A percentile compares a stretch with the other conserved stretches of the same genome.
phyloP scores from a whole-genome alignment of 2,888 invertebrate species.

The Dryocosmus kuriphilus region DNA sequence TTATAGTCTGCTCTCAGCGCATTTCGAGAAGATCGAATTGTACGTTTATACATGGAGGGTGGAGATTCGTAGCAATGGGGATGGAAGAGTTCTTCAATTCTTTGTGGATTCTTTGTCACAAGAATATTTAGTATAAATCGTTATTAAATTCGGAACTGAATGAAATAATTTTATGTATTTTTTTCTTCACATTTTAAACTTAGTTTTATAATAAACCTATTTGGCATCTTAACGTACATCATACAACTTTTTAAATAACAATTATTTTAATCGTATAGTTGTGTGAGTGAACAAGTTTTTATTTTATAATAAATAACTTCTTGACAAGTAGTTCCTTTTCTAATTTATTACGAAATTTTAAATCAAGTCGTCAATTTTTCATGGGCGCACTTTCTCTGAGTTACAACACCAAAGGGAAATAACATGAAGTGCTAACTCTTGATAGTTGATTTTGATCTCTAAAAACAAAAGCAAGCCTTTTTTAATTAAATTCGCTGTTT shows the following conservation, averaged over 20 bases:
- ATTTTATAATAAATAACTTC: background rate
- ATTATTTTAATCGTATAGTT: background rate
- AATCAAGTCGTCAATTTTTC: background rate
- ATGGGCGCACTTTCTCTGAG: background rate
- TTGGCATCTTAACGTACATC: background rate
- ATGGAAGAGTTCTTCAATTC: background rate
- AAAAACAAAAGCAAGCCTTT: no score
- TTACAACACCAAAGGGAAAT: background rate
- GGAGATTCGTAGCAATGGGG: background rate
- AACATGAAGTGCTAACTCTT: background rate
- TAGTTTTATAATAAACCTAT: no score
- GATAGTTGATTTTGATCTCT: background rate
- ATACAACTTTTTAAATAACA: background rate
- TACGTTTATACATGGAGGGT: slow-evolving; percentile 10
- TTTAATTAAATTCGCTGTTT: no score
- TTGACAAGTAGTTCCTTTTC: background rate
- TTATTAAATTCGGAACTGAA: no score
- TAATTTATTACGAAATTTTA: background rate
- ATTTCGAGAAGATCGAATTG: slow-evolving; percentile 14
- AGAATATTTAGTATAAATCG: no score
- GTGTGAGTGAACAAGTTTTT: background rate
- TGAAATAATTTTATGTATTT: no score
- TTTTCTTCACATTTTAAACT: no score
- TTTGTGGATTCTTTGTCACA: no score
- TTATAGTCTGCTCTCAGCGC: slow-evolving; percentile 12